Evolutionary conservation across 2,113 vertebrate species (phyloP), one percentile per base, ranked within the genome.

Genomic region (Recurvirostra avosetta): DNA sequence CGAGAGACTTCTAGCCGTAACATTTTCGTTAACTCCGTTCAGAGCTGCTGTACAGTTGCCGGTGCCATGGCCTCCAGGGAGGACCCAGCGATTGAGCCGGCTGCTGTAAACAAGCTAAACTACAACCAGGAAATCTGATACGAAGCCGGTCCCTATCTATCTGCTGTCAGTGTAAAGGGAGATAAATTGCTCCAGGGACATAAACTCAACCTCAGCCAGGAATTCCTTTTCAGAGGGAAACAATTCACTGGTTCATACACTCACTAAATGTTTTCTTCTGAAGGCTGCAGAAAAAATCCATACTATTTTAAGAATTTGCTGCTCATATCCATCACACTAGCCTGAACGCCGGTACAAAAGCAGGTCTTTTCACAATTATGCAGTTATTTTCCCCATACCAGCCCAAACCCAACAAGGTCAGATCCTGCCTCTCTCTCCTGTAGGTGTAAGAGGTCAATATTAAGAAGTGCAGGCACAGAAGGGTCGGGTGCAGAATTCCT

Each of bases 291-390:
- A 30, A 87, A 83, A 66, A 92, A 93, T 92, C 95, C 71, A 6
- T 32, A 3, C 41, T 92, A 92, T 96, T 87, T 91, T 45, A 96
- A 92, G 95, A 93, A 92, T 95, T 59, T 65, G 40, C 80, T 40
- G 83, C 40, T 93, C 23, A 0, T n/a, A 29, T 40, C 32, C 65
- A 12, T 11, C 21, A 2, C 20, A 1, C 26, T 30, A 4, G 38
- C 55, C 67, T 32, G 40, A 55, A 4, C 4, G n/a, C 53, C 17
- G 72, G 4, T 3, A 38, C 2, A 2, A n/a, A 50, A 58, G 67
- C 65, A 43, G 59, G 14, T 26, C 36, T 59, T 25, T 14, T 34
- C 32, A 29, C 22, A 38, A 12, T 40, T 26, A 32, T 7, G 52
- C 67, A 36, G 41, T 18, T 68, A 18, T 23, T 75, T 34, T 21